Percentiles rank a stretch among this genome's conserved stretches.
These are phyloP conservation scores for Beris chalybata DNA, from an alignment of 2,888 invertebrate genomes.

Conservation along the genomic window DNA sequence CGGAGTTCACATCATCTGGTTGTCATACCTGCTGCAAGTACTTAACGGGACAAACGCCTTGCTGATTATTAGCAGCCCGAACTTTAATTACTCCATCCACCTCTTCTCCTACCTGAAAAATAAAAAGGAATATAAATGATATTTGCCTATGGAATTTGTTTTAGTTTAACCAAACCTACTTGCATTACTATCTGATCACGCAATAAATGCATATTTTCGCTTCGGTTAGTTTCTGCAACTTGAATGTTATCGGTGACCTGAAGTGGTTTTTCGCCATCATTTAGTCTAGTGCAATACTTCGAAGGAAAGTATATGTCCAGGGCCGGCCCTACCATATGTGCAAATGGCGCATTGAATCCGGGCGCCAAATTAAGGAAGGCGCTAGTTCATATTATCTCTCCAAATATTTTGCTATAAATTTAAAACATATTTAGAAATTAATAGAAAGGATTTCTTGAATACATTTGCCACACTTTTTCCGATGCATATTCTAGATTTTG, in stretches of 20 bases:
- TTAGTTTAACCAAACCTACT: slow-evolving; percentile 45
- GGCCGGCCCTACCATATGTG: too few species aligned
- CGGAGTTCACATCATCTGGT: slow-evolving; percentile 56
- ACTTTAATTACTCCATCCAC: slow-evolving; percentile 93
- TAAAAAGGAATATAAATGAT: slow-evolving; percentile 43
- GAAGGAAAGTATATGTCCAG: slow-evolving; percentile 94
- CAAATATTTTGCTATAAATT: too few species aligned
- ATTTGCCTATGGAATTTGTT: too few species aligned
- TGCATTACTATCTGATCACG: slow-evolving; percentile 93
- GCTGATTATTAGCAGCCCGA: slow-evolving; percentile 88
- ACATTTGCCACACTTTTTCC: too few species aligned
- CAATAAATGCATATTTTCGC: slow-evolving; percentile 72
- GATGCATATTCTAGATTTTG: too few species aligned
- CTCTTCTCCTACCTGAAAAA: slow-evolving; percentile 76
- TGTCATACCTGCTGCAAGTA: slow-evolving; percentile 95
- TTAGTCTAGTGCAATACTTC: slow-evolving; percentile 88
- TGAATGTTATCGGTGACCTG: slow-evolving; percentile 88
- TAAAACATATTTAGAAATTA: too few species aligned
- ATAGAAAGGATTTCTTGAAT: too few species aligned
- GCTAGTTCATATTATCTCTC: too few species aligned
- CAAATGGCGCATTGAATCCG: too few species aligned
- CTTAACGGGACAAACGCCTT: slow-evolving; percentile 91
- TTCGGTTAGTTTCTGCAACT: slow-evolving; percentile 77
- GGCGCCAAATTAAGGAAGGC: too few species aligned
- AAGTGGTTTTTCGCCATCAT: slow-evolving; percentile 86